Evolutionary conservation across 1,140 invertebrate species (phyloP), one percentile per base, ranked within the genome.

Genomic region (Drosophila repleta): DNA sequence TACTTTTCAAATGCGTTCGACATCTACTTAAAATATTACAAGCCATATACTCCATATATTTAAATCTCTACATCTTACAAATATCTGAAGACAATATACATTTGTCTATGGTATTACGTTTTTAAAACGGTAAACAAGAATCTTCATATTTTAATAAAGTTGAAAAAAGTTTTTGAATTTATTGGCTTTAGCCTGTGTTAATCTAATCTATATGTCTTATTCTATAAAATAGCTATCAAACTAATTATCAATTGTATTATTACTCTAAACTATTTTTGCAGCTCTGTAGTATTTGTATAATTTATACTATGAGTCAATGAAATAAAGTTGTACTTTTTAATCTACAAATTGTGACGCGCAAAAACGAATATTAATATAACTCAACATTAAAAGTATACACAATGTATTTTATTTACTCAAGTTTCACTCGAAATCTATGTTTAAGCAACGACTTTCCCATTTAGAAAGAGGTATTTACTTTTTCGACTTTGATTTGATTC

Each of bases 261-360:
- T 80, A 76, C 61, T 80, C 63, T 80, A 68, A 76, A 63, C 76
- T 80, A 79, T 75, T 68, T 80, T 76, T 80, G 53, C 69, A 69
- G 68, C 62, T 80, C 66, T 58, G 61, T 68, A 80, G 43, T 80
- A 80, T 37, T 64, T 76, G 76, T 61, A 65, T 56, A 55, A 49
- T 29, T 49, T 49, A 29, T 49, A 29, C 45, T 17, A 43, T 26
- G 48, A 49, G 48, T 29, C 48, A 29, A 49, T 49, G 24, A 49
- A 49, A 26, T 49, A 29, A 26, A 49, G 18, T 21, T 46, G 20
- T 49, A 26, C 21, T 49, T 29, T 49, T 5, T 8, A 29, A 49
- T 49, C 21, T 13, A 3, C 21, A 49, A 49, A 49, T 24, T 49
- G 48, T 29, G 48, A 49, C 24, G 24, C 21, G 48, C 11, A 15